A percentile compares a stretch with the other conserved stretches of the same genome.
phyloP scores from a whole-genome alignment of 2,888 invertebrate species.

The Melieria omissa region DNA sequence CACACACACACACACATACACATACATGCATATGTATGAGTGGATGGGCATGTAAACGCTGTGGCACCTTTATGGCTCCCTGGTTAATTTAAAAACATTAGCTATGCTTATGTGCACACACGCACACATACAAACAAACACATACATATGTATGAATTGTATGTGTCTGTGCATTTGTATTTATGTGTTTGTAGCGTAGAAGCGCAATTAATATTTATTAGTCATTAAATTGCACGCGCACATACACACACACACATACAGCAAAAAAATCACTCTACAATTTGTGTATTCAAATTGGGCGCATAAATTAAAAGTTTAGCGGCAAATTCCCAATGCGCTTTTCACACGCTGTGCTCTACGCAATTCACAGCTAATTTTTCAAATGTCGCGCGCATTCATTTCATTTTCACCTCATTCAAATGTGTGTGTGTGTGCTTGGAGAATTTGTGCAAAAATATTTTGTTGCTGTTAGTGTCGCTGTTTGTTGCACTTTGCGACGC shows the following conservation, averaged over 20 bases:
- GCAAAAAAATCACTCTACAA: no score
- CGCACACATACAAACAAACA: background rate
- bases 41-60: conserved; percentile 17
- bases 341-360: no score
- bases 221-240: conserved; percentile 2
- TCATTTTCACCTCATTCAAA: background rate
- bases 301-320: no score
- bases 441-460: no score
- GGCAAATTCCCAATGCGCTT: no score
- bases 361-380: no score
- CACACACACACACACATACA: conserved; percentile 10
- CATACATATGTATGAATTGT: background rate
- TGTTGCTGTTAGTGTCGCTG: no score
- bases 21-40: conserved; percentile 10
- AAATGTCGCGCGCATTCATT: no score
- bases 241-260: background rate
- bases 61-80: conserved; percentile 15
- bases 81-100: conserved; percentile 25
- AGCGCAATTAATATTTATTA: conserved; percentile 29
- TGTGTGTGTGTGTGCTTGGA: background rate
- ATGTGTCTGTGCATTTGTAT: background rate
- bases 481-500: no score
- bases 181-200: background rate
- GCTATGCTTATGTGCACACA: background rate
- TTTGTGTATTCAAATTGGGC: no score